Conservation (phyloP, 2,888 invertebrate genomes). For the Therioaphis trifolii region DNA sequence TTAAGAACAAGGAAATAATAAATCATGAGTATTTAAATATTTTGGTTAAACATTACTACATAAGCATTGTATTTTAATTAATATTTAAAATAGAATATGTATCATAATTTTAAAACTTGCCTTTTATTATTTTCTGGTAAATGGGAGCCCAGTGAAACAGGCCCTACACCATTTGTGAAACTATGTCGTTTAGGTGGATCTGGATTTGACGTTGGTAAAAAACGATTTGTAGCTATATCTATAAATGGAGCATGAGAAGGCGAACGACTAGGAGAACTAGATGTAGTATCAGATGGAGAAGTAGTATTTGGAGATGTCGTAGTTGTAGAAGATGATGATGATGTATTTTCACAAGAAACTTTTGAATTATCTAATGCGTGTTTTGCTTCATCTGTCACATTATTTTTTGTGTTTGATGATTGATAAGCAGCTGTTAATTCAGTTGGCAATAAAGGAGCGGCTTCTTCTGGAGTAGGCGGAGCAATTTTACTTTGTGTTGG, state of each 20-base stretch:
- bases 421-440: conserved; percentile 67
- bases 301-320: conserved; percentile 64
- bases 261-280: conserved; percentile 61
- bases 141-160: conserved; percentile 45
- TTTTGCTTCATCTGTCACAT: conserved; percentile 24
- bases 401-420: conserved; percentile 31
- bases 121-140: conserved; percentile 73
- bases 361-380: conserved; percentile 29
- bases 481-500: conserved; percentile 76
- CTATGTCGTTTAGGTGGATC: conserved; percentile 72
- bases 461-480: conserved; percentile 80
- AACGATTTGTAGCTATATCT: conserved; percentile 46
- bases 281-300: conserved; percentile 63
- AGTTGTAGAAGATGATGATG: conserved; percentile 64
- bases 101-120: conserved; percentile 68
- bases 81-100: too few species aligned
- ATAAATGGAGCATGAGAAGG: conserved; percentile 46
- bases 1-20: too few species aligned
- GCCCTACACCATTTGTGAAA: conserved; percentile 67
- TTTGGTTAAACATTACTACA: too few species aligned
- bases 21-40: too few species aligned
- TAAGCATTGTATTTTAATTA: too few species aligned
- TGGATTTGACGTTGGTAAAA: conserved; percentile 68
- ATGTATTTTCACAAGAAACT: conserved; percentile 51
- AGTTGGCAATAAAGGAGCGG: conserved; percentile 74